Percentiles rank a stretch among this genome's conserved stretches.
Conservation (phyloP, 2,797 vertebrate genomes). For the Neosilurus hyrtlii region DNA sequence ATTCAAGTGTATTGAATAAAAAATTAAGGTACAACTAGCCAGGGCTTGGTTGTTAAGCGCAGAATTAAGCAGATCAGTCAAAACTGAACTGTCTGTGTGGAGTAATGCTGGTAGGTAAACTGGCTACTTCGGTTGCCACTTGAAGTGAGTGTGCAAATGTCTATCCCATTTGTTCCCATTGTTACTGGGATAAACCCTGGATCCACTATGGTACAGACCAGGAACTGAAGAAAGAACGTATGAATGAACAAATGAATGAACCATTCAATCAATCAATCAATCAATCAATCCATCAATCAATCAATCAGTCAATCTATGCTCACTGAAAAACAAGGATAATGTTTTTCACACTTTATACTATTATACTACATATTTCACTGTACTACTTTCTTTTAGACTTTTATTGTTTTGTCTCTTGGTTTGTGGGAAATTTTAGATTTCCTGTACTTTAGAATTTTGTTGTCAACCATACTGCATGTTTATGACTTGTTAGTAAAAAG, state of each 20-base stretch:
- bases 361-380: no score
- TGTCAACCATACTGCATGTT: not conserved
- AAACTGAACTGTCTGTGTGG: not conserved
- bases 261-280: not conserved
- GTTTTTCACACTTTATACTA: no score
- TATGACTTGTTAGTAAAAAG: not conserved
- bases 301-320: no score
- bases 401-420: not conserved
- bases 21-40: conserved; percentile 22
- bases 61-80: not conserved
- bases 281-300: not conserved
- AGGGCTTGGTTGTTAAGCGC: not conserved
- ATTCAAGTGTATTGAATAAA: no score
- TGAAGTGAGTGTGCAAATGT: not conserved
- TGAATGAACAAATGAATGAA: not conserved
- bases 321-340: no score
- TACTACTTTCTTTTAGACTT: not conserved
- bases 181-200: not conserved
- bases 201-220: not conserved
- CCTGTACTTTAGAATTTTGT: not conserved
- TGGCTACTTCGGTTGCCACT: not conserved
- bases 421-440: not conserved
- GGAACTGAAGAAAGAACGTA: not conserved
- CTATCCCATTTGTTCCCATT: not conserved
- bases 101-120: not conserved